A percentile compares a stretch with the other conserved stretches of the same genome.
Evolutionary conservation across 2,113 vertebrate species (phyloP).

Genomic region (Oryzias celebensis): DNA sequence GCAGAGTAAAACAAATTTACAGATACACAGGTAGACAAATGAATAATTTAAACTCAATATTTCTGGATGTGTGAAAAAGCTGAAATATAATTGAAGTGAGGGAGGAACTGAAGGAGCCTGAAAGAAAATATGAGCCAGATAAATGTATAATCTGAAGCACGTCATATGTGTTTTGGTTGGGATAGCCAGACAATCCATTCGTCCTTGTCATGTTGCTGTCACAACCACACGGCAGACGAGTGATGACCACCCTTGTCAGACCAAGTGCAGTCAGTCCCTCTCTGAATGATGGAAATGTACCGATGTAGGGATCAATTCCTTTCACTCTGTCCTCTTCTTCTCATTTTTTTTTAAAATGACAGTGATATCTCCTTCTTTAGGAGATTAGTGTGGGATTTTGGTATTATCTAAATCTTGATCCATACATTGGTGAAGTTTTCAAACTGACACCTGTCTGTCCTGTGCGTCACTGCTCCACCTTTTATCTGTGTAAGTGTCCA

Average conservation of each 20-base stretch:
- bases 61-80: background rate
- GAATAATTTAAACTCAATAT: background rate
- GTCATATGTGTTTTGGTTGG: slow-evolving; percentile 47
- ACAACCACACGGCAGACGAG: slow-evolving; percentile 64
- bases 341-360: slow-evolving; percentile 45
- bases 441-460: slow-evolving; percentile 48
- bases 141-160: slow-evolving; percentile 44
- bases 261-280: slow-evolving; percentile 58
- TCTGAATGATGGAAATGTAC: slow-evolving; percentile 73
- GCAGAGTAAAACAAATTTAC: background rate
- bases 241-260: slow-evolving; percentile 71
- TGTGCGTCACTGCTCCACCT: slow-evolving; percentile 56
- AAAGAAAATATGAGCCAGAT: slow-evolving; percentile 42
- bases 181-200: slow-evolving; percentile 60
- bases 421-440: slow-evolving; percentile 28
- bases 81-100: slow-evolving; percentile 1
- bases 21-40: background rate
- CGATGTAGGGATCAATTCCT: slow-evolving; percentile 69
- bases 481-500: slow-evolving; percentile 43
- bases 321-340: slow-evolving; percentile 47
- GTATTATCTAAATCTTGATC: slow-evolving; percentile 39
- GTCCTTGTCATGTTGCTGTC: slow-evolving; percentile 77
- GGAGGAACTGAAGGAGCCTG: slow-evolving; percentile 21
- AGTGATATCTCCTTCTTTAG: slow-evolving; percentile 34
- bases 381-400: slow-evolving; percentile 26